phyloP scores from a whole-genome alignment of 2,113 vertebrate species.

The Oxygymnocypris stewartii region DNA sequence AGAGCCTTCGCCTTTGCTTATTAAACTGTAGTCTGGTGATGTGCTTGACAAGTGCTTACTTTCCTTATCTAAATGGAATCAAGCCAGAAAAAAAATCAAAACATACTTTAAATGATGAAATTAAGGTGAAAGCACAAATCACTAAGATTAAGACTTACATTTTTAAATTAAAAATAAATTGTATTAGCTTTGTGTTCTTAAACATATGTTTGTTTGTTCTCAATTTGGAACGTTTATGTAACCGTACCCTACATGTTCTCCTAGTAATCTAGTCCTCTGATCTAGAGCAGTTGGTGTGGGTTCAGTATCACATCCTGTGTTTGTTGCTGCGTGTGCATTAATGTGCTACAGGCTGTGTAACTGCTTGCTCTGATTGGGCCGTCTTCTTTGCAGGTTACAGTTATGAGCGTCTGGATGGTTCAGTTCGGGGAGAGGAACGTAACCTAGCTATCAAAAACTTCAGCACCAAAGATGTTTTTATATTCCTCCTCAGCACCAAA shows the following conservation, averaged over 20 bases:
- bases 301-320: constrained; percentile 53
- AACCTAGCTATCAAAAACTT: constrained; percentile 92
- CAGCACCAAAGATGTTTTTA: constrained; percentile 82
- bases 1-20: not conserved
- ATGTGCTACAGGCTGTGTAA: not conserved
- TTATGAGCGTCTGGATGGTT: constrained; percentile 92
- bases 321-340: not conserved
- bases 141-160: not conserved
- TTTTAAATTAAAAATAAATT: not conserved
- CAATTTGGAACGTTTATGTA: not conserved
- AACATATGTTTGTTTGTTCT: not conserved
- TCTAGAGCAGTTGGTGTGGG: constrained; percentile 48
- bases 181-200: not conserved
- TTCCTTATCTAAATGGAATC: not conserved
- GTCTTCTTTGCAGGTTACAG: constrained; percentile 82
- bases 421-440: constrained; percentile 88
- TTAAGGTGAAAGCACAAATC: not conserved
- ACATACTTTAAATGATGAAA: not conserved
- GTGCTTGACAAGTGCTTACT: not conserved
- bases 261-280: constrained; percentile 28
- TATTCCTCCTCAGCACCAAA: constrained; percentile 91
- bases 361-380: constrained; percentile 10
- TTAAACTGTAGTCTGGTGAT: not conserved
- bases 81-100: not conserved
- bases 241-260: not conserved